Base-by-base conservation (phyloP, 2,888 invertebrate species). In the Leptodirus hochenwartii region DNA sequence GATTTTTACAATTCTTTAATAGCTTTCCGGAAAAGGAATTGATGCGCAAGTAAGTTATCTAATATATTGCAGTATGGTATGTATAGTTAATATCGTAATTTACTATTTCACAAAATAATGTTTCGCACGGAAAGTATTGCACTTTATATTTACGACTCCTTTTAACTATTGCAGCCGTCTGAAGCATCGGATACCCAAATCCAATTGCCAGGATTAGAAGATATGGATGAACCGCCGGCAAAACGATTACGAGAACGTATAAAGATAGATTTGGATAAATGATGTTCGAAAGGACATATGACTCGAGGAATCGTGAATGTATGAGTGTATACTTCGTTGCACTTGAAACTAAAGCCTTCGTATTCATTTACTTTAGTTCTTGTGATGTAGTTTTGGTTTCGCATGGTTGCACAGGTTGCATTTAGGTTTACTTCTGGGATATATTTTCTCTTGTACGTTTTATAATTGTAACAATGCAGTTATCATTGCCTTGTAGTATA, bases 161-260 rank as follows among this genome's bases (percentile, higher is more conserved):
- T 27, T 17, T 10, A 25, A 17, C 22, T 20, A 31, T 49, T 51
- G 2, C 60, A 78, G 77, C 78, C 78, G 9, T 75, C 76, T 5
- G 76, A 77, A 58, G 78, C 78, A n/a, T 72, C 76, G 3, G 77
- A 78, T 43, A 78, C 79, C 11, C 73, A 76, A 53, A 77, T 79
- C 43, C 71, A 72, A 47, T 59, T 79, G 39, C 77, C 77, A 10
- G 76, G 75, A 15, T 58, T 79, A 36, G 74, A 64, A 36, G 67
- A 66, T 35, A 42, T 50, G 12, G 52, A 53, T 13, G 57, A 56
- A 34, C 58, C 58, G 3, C 56, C 58, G 26, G 47, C 50, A 11
- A 58, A 59, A 43, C 44, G 54, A 34, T 38, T 50, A 27, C 40
- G 53, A 17, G 51, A 53, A 34, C 46, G 47, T 27, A 47, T 53